These are phyloP conservation scores for Mastacembelus armatus DNA, from an alignment of 2,797 vertebrate genomes.

Conservation along the genomic window DNA sequence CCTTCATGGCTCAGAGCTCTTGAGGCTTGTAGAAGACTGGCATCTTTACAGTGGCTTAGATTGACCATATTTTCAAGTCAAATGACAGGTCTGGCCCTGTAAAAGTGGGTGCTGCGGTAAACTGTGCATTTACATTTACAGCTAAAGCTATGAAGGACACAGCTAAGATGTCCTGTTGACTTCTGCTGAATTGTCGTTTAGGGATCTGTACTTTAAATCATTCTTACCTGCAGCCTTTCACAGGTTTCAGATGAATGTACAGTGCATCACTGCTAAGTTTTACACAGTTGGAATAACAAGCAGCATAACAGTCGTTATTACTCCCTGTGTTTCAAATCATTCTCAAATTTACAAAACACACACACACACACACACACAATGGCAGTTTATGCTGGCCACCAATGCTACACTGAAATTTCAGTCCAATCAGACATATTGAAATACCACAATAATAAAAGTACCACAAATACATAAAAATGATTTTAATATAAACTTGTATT, in stretches of 20 bases:
- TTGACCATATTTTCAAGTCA: constrained; percentile 81
- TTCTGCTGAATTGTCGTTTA: constrained; percentile 81
- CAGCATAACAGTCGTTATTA: constrained; percentile 59
- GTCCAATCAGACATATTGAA: constrained; percentile 54
- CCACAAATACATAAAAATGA: constrained; percentile 27
- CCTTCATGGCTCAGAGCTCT: constrained; percentile 82
- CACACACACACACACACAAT: constrained; percentile 38
- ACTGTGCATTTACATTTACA: constrained; percentile 78
- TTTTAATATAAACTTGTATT: constrained; percentile 41
- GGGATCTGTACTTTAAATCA: constrained; percentile 42
- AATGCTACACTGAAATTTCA: constrained; percentile 23
- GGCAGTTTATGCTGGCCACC: constrained; percentile 32
- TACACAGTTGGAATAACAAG: too few species aligned
- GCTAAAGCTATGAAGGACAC: constrained; percentile 77
- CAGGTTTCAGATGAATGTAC: constrained; percentile 18
- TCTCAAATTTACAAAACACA: constrained; percentile 48
- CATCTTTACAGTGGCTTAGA: constrained; percentile 80
- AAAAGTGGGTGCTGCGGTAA: constrained; percentile 74
- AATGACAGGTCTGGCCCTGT: constrained; percentile 76
- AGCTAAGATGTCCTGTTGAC: constrained; percentile 80
- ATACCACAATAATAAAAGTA: constrained; percentile 39
- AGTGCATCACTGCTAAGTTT: constrained; percentile 3
- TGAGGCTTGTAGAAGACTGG: constrained; percentile 82
- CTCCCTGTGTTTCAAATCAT: constrained; percentile 56
- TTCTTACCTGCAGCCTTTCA: constrained; percentile 32